phyloP scores from a whole-genome alignment of 2,113 vertebrate genomes.

The Tauraco erythrolophus region DNA sequence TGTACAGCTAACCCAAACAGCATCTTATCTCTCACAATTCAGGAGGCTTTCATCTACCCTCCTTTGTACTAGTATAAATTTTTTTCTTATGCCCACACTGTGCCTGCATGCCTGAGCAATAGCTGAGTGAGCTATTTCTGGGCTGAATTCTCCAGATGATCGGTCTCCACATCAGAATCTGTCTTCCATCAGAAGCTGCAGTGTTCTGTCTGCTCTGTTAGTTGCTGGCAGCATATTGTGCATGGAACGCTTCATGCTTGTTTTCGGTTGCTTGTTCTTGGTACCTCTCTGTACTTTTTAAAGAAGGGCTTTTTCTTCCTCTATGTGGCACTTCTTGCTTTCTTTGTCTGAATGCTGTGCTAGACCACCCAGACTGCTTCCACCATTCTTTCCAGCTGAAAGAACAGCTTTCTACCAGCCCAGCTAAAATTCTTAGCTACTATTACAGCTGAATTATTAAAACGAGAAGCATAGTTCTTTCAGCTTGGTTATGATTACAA shows the following conservation, averaged over 20 bases:
- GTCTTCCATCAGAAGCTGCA: neutral
- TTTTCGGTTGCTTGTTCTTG: neutral
- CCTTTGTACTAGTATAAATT: neutral
- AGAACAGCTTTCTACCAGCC: neutral
- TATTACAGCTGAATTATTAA: neutral
- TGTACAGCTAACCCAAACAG: neutral
- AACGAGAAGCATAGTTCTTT: neutral
- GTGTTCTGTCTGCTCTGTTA: neutral
- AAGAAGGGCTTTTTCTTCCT: neutral
- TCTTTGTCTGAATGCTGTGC: neutral
- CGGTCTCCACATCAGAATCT: neutral
- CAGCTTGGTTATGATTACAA: neutral
- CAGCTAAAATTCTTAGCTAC: neutral
- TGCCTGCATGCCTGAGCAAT: neutral
- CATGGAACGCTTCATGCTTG: neutral
- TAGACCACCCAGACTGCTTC: neutral
- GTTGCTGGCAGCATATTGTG: neutral
- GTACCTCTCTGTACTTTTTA: neutral
- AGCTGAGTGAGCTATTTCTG: neutral
- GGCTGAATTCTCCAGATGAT: neutral
- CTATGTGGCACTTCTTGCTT: neutral
- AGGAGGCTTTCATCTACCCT: neutral
- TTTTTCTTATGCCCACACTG: neutral
- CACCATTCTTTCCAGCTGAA: neutral
- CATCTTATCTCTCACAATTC: neutral